Evolutionary conservation across 2,113 vertebrate species (phyloP).

Genomic region (Cyanoliseus patagonus): DNA sequence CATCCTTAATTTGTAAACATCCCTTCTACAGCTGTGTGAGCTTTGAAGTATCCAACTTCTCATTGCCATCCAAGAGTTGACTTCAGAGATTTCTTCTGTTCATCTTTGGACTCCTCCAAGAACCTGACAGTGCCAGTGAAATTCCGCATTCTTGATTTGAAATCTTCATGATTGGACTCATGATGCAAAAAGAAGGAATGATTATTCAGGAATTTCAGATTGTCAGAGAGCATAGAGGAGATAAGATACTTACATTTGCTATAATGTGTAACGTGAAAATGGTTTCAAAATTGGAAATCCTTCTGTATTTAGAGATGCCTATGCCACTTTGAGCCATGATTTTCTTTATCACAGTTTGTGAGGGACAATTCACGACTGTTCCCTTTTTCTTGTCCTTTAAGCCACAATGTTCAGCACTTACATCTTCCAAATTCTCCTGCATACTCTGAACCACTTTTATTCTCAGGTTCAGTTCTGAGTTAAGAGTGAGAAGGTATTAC

Average conservation of each 20-base stretch:
- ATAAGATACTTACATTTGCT: not conserved
- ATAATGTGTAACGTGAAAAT: not conserved
- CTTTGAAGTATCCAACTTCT: conserved; percentile 55
- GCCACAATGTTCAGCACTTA: not conserved
- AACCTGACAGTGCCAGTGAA: not conserved
- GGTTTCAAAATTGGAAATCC: not conserved
- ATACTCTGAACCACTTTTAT: not conserved
- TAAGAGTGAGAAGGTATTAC: not conserved
- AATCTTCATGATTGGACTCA: not conserved
- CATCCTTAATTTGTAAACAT: conserved; percentile 48
- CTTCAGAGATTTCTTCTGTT: not conserved
- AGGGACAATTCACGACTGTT: not conserved
- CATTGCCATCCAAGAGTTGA: conserved; percentile 15
- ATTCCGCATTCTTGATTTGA: not conserved
- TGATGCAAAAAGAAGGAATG: not conserved
- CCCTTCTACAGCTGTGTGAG: conserved; percentile 29
- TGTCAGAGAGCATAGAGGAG: not conserved
- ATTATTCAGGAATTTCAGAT: not conserved
- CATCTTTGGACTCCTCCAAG: not conserved
- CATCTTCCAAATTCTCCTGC: not conserved
- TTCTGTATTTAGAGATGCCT: not conserved
- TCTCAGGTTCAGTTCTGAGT: not conserved
- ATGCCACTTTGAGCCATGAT: not conserved
- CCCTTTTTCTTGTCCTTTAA: not conserved
- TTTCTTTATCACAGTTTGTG: not conserved